Evolutionary conservation across 2,797 vertebrate genomes (phyloP), one percentile per base, ranked within the genome.

Genomic region (Anguilla marmorata): DNA sequence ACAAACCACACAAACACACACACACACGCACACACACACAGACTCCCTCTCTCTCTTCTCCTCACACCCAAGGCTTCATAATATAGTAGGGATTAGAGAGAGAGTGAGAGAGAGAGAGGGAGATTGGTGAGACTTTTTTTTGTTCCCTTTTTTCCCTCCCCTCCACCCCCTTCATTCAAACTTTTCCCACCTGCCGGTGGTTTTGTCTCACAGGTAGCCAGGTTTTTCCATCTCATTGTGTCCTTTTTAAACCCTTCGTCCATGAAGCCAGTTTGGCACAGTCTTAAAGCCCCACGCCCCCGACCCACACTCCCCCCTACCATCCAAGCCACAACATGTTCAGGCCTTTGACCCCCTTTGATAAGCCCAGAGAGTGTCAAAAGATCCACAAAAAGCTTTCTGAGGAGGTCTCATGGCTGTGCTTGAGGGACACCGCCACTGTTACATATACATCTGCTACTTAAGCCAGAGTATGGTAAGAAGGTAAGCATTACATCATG

Each of bases 301-400:
- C 87, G 88, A 48, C 12, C 86, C 88, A 60, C 19, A 60, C 19
- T 86, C 21, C 83, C 90, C 87, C 85, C 90, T 95, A 90, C 87
- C 86, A 90, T 95, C 94, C 94, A 95, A 96, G 92, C 92, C 93
- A 94, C 95, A 92, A 92, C 92, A 94, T 94, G 95, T 95, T 94
- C 94, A 95, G 94, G 92, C 95, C 94, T 95, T 93, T 95, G 95
- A 95, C 92, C 95, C 95, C 95, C 93, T 96, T 95, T 95, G 94
- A 96, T 93, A 94, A 95, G 94, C 94, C 94, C 92, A 92, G 45
- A 76, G 92, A 93, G 93, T 93, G 91, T 92, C 93, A 93, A 93
- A 94, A 91, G 45, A 91, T 93, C 91, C 93, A 95, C 92, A 95
- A 95, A 45, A 95, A 95, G 93, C 92, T 21, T 89, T 89, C 85